Percentiles rank a stretch among this genome's conserved stretches.
Evolutionary conservation across 2,797 vertebrate genomes (phyloP).

Genomic region (Gastrophryne carolinensis): DNA sequence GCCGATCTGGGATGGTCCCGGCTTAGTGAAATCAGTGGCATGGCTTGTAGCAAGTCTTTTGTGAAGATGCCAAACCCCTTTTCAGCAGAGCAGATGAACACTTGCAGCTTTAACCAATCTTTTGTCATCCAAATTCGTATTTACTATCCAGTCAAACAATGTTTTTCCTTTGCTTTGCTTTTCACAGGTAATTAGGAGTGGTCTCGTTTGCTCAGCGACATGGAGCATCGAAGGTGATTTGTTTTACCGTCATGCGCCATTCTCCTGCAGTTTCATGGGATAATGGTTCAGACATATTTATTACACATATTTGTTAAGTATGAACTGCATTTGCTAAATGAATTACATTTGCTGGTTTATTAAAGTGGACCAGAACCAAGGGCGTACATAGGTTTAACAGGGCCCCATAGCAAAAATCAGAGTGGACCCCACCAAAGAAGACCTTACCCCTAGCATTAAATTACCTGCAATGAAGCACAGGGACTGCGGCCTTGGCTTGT

Average conservation of each 20-base stretch:
- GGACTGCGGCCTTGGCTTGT: too few species aligned
- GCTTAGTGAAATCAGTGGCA: not conserved
- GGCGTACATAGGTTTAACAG: too few species aligned
- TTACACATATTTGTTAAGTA: too few species aligned
- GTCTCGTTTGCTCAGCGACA: not conserved
- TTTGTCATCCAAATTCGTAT: constrained; percentile 11
- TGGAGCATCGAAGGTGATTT: not conserved
- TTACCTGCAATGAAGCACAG: too few species aligned
- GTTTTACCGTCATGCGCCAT: too few species aligned
- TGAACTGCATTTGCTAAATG: too few species aligned
- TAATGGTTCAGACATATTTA: too few species aligned
- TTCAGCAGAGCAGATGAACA: constrained; percentile 15
- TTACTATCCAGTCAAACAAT: not conserved
- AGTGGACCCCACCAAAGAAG: too few species aligned
- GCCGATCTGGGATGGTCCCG: constrained; percentile 16
- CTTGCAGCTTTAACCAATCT: constrained; percentile 14
- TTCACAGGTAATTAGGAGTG: not conserved
- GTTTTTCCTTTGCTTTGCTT: not conserved
- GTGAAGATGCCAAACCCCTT: constrained; percentile 14
- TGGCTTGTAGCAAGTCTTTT: constrained; percentile 22
- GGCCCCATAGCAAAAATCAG: too few species aligned
- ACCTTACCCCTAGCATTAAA: too few species aligned
- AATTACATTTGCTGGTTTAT: too few species aligned
- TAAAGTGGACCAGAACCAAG: too few species aligned
- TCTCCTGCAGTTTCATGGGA: not conserved